Percentiles rank a stretch among this genome's conserved stretches.
Conservation (phyloP, 1,140 invertebrate species). For the Drosophila nasuta region DNA sequence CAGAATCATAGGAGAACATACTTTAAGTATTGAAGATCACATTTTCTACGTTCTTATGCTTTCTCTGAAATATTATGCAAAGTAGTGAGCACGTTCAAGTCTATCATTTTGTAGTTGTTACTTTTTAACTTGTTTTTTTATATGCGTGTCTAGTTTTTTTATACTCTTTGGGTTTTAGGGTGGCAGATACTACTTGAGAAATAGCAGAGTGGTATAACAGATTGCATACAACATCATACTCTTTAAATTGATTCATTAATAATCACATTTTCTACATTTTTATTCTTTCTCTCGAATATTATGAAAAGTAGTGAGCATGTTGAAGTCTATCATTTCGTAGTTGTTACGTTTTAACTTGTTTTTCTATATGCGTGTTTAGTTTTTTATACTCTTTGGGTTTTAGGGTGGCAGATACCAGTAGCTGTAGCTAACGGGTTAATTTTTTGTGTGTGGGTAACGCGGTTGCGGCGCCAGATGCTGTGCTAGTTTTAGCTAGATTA, state of each 20-base stretch:
- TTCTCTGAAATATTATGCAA: no score
- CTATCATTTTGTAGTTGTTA: background rate
- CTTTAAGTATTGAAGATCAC: no score
- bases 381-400: constrained; percentile 6
- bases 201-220: no score
- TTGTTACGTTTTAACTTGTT: background rate
- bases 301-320: constrained; percentile 14
- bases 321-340: background rate
- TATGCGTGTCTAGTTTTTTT: background rate
- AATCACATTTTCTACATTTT: no score
- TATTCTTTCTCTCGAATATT: no score
- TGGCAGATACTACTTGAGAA: constrained; percentile 2
- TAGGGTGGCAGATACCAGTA: constrained; percentile 29
- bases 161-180: constrained; percentile 14
- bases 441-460: constrained; percentile 51
- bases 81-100: constrained; percentile 15
- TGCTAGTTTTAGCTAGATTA: constrained; percentile 46
- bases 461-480: constrained; percentile 46
- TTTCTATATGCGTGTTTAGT: constrained; percentile 4
- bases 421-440: constrained; percentile 30
- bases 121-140: constrained; percentile 10
- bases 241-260: no score
- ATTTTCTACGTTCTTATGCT: no score
- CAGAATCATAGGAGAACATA: background rate
- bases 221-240: no score